Percentiles rank a stretch among this genome's conserved stretches.
phyloP scores from a whole-genome alignment of 2,888 invertebrate species.

The Conops quadrifasciatus region DNA sequence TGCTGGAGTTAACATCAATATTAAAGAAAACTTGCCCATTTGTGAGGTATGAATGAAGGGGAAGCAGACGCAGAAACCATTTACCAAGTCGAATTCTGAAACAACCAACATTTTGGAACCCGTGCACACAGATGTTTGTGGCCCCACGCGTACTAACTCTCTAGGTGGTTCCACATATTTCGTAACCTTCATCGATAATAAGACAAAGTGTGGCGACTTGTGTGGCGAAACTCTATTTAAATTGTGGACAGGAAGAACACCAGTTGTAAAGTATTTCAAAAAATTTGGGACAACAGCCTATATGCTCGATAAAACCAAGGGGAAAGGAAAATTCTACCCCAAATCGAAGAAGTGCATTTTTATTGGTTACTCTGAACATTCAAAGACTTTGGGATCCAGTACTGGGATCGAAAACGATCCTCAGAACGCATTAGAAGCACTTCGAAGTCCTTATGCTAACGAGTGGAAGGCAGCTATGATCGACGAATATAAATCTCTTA shows the following conservation, averaged over 20 bases:
- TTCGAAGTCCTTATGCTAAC: slow-evolving; percentile 22
- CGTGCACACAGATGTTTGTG: slow-evolving; percentile 40
- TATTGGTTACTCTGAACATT: slow-evolving; percentile 14
- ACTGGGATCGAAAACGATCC: slow-evolving; percentile 24
- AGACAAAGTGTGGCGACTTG: too few species aligned
- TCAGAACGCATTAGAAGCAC: slow-evolving; percentile 31
- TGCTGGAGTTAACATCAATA: slow-evolving; percentile 7
- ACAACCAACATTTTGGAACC: slow-evolving; percentile 31
- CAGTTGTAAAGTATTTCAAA: slow-evolving; percentile 29
- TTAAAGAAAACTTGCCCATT: not conserved
- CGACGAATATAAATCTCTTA: slow-evolving; percentile 35
- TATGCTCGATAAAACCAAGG: slow-evolving; percentile 35
- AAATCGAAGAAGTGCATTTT: not conserved
- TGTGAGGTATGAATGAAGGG: slow-evolving; percentile 35
- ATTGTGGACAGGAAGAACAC: slow-evolving; percentile 38
- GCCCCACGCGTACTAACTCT: slow-evolving; percentile 32
- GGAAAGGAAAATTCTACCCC: slow-evolving; percentile 22
- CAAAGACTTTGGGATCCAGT: not conserved
- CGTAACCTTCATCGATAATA: slow-evolving; percentile 25
- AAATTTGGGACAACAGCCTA: slow-evolving; percentile 37
- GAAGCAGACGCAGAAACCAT: slow-evolving; percentile 32
- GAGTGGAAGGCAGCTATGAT: slow-evolving; percentile 37
- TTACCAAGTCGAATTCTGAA: slow-evolving; percentile 19
- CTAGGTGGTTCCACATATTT: slow-evolving; percentile 15
- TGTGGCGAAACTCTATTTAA: slow-evolving; percentile 44